Conservation (phyloP, 2,888 invertebrate species). For the Paralinhomoeus sp. region DNA sequence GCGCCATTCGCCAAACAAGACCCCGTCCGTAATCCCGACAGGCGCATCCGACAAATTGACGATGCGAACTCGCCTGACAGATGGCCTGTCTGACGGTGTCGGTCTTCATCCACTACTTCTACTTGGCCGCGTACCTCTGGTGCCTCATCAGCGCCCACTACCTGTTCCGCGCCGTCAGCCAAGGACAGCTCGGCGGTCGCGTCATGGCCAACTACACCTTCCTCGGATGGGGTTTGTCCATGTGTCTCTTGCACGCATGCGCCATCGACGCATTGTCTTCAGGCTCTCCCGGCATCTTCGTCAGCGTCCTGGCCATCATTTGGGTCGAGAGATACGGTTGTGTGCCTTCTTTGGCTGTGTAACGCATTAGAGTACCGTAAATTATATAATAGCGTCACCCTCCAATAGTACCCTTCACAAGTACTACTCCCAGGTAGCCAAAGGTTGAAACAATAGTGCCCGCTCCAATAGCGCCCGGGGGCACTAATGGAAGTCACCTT, state of each 20-base stretch:
- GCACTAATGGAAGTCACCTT: too few relatives aligned
- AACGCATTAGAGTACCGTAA: too few relatives aligned
- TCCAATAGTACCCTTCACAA: too few relatives aligned
- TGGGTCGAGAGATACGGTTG: constrained; percentile 1
- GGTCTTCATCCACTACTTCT: constrained; percentile 8
- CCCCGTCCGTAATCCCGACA: too few relatives aligned
- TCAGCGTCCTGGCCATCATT: background rate
- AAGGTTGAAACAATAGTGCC: too few relatives aligned
- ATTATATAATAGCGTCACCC: too few relatives aligned
- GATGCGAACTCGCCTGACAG: constrained; percentile 4
- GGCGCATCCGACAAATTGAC: too few relatives aligned
- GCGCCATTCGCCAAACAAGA: constrained; percentile 2
- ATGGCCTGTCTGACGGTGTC: constrained; percentile 6
- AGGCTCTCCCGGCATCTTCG: constrained; percentile 1
- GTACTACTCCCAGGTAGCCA: too few relatives aligned
- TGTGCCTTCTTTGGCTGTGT: too few relatives aligned
- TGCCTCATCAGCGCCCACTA: constrained; percentile 1
- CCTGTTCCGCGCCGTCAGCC: constrained; percentile 2
- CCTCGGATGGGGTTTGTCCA: constrained; percentile 1
- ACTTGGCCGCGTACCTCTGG: constrained; percentile 6
- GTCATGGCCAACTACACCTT: constrained; percentile 1
- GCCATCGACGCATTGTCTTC: background rate
- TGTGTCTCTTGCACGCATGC: background rate
- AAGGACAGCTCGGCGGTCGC: constrained; percentile 1
- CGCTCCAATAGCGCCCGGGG: too few relatives aligned